These are phyloP conservation scores for Dasypolia templi DNA, from an alignment of 2,888 invertebrate genomes.

Conservation along the genomic window DNA sequence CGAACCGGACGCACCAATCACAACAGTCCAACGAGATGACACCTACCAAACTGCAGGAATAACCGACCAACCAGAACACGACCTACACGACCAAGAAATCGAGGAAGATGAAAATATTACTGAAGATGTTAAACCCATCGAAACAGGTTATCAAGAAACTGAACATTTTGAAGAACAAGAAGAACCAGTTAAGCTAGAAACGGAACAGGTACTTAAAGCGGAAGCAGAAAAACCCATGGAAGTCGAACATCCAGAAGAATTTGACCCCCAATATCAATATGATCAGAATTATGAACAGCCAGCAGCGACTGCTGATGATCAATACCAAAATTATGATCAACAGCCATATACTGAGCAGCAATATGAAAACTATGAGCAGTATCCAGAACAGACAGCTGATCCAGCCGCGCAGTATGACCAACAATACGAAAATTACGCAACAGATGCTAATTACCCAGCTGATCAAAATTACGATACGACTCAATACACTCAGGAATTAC, in stretches of 20 bases:
- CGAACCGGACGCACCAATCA: slow-evolving; percentile 72
- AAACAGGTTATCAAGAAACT: slow-evolving; percentile 50
- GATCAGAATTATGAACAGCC: slow-evolving; percentile 72
- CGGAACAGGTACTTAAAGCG: slow-evolving; percentile 58
- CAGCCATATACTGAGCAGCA: slow-evolving; percentile 64
- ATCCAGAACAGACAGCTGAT: slow-evolving; percentile 73
- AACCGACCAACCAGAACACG: slow-evolving; percentile 63
- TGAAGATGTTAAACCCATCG: slow-evolving; percentile 46
- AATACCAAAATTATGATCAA: slow-evolving; percentile 69
- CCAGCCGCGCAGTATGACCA: slow-evolving; percentile 69
- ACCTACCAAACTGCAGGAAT: slow-evolving; percentile 74
- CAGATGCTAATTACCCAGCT: slow-evolving; percentile 77
- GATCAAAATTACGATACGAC: slow-evolving; percentile 78
- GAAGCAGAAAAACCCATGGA: slow-evolving; percentile 69
- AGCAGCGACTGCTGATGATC: slow-evolving; percentile 55
- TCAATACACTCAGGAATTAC: slow-evolving; percentile 73
- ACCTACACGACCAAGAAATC: slow-evolving; percentile 32
- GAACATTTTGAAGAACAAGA: slow-evolving; percentile 54
- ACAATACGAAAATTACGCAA: slow-evolving; percentile 79
- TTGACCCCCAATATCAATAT: slow-evolving; percentile 68
- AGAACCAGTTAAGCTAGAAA: slow-evolving; percentile 59
- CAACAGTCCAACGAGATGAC: slow-evolving; percentile 71
- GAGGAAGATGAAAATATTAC: slow-evolving; percentile 45
- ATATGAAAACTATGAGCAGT: slow-evolving; percentile 74
- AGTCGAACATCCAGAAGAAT: slow-evolving; percentile 68